Conservation (phyloP, 2,888 invertebrate genomes). For the Drepana falcataria region DNA sequence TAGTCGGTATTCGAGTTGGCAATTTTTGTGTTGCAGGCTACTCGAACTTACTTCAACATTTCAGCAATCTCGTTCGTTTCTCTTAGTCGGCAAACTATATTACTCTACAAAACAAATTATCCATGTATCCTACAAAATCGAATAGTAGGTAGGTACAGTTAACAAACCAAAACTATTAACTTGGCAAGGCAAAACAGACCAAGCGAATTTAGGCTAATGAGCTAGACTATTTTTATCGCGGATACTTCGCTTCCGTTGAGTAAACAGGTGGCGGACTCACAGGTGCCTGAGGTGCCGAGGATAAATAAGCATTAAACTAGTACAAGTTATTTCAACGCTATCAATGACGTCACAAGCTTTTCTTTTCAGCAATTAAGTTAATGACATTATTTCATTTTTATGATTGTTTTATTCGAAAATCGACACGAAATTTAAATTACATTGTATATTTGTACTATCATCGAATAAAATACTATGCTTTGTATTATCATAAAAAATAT, state of each 20-base stretch:
- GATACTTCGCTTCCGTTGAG: conserved; percentile 27
- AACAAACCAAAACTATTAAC: conserved; percentile 5
- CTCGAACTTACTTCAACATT: too few relatives aligned
- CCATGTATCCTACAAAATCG: background rate
- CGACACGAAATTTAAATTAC: too few relatives aligned
- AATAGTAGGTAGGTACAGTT: background rate
- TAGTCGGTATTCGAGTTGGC: too few relatives aligned
- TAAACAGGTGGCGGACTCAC: conserved; percentile 28
- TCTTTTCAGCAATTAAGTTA: too few relatives aligned
- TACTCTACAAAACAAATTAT: background rate
- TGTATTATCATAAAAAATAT: too few relatives aligned
- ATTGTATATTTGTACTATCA: too few relatives aligned
- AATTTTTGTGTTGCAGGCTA: too few relatives aligned
- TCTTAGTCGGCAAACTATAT: background rate
- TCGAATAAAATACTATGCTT: too few relatives aligned
- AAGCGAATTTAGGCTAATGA: conserved; percentile 40
- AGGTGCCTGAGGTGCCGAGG: conserved; percentile 36
- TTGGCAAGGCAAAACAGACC: conserved; percentile 7
- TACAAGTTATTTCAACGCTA: conserved; percentile 26
- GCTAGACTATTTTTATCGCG: conserved; percentile 40
- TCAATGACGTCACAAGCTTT: conserved; percentile 3
- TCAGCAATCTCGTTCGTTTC: too few relatives aligned
- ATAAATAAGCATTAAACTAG: conserved; percentile 36
- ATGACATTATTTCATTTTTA: background rate
- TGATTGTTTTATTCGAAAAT: background rate